Conservation (phyloP, 2,113 vertebrate species). For the Xyliphius kryptos region DNA sequence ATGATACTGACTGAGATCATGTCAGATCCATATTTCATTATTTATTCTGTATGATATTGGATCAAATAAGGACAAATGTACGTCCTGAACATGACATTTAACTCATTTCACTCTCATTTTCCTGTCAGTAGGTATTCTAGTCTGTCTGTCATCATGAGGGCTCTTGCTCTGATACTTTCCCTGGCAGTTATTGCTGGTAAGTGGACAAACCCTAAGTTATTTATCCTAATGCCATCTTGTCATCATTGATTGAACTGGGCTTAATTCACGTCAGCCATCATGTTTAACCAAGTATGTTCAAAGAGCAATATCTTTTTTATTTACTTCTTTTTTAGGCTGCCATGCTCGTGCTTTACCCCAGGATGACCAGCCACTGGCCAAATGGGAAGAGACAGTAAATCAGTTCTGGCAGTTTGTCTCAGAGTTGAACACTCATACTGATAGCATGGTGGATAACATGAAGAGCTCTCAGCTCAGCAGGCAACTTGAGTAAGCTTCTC, state of each 20-base stretch:
- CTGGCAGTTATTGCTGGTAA: constrained; percentile 63
- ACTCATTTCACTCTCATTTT: background rate
- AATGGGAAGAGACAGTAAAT: constrained; percentile 62
- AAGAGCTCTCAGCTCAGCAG: constrained; percentile 61
- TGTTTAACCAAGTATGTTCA: background rate
- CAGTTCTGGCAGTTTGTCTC: constrained; percentile 62
- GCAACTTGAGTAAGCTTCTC: constrained; percentile 74
- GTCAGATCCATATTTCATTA: too few relatives aligned
- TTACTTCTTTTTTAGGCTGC: constrained; percentile 68
- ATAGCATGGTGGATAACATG: constrained; percentile 54
- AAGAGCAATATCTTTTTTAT: background rate
- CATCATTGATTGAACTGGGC: too few relatives aligned
- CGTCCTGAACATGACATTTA: too few relatives aligned
- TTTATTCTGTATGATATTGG: too few relatives aligned
- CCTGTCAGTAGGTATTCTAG: constrained; percentile 54
- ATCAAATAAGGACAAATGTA: too few relatives aligned
- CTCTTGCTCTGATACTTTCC: constrained; percentile 59
- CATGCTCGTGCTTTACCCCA: constrained; percentile 55
- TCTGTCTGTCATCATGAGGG: constrained; percentile 63
- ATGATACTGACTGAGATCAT: too few relatives aligned
- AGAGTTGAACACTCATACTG: constrained; percentile 54
- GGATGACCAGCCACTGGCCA: constrained; percentile 38
- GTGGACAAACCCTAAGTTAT: constrained; percentile 12
- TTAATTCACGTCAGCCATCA: too few relatives aligned
- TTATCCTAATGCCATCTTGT: too few relatives aligned